Percentiles rank a stretch among this genome's conserved stretches.
Conservation (phyloP, 35 echinoderm and acorn worm species). For the Apostichopus japonicus region DNA sequence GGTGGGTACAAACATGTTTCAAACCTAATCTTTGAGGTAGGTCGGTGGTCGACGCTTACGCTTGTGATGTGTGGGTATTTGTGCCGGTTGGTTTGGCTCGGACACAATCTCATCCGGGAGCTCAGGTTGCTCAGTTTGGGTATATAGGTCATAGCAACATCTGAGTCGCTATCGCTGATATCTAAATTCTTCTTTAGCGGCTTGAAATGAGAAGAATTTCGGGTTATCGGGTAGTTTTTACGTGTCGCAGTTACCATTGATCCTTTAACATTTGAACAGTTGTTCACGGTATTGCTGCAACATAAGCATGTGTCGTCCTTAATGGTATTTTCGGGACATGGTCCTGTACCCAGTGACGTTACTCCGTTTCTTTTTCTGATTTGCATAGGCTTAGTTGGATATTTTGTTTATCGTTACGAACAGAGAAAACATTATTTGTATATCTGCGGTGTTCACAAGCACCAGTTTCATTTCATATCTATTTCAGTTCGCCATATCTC, state of each 20-base stretch:
- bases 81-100: too few relatives aligned
- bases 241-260: background rate
- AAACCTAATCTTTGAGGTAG: too few relatives aligned
- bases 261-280: too few relatives aligned
- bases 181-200: background rate
- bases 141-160: background rate
- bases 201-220: conserved; percentile 62
- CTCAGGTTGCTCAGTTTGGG: too few relatives aligned
- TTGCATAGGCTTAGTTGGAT: background rate
- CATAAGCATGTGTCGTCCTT: background rate
- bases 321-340: background rate
- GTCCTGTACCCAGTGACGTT: background rate
- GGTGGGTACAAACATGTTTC: too few relatives aligned
- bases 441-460: background rate
- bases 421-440: conserved; percentile 3
- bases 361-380: conserved; percentile 6
- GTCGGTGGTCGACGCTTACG: too few relatives aligned
- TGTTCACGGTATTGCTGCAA: background rate
- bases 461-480: background rate
- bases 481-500: background rate
- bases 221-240: conserved; percentile 53
- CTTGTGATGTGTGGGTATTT: too few relatives aligned
- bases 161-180: background rate
- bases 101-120: too few relatives aligned
- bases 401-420: background rate